A percentile compares a stretch with the other conserved stretches of the same genome.
phyloP scores from a whole-genome alignment of 1,140 invertebrate genomes.

The Drosophila rufa region DNA sequence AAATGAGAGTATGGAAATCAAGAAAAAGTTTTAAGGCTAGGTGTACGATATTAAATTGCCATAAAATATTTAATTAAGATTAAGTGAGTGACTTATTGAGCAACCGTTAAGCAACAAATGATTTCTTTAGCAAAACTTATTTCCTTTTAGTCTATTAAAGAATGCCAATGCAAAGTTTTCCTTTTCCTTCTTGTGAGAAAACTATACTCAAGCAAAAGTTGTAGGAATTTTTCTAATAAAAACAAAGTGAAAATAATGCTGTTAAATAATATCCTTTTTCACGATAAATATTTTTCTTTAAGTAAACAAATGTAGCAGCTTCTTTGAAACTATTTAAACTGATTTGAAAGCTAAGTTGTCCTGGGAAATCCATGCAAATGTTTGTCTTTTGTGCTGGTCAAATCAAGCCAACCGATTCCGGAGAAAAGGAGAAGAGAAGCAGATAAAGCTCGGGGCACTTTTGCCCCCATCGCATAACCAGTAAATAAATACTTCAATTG shows the following conservation, averaged over 20 bases:
- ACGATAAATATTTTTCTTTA: background rate
- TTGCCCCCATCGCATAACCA: background rate
- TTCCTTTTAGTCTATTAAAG: too few species aligned
- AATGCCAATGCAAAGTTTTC: background rate
- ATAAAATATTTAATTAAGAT: constrained; percentile 4
- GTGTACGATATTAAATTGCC: background rate
- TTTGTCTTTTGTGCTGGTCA: constrained; percentile 18
- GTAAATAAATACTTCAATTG: constrained; percentile 43
- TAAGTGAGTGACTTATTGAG: background rate
- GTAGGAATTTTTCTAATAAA: background rate
- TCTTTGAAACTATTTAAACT: constrained; percentile 11
- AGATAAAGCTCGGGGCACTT: constrained; percentile 5
- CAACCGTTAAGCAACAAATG: background rate
- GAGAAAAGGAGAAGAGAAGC: background rate
- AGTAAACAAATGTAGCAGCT: background rate
- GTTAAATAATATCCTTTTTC: background rate
- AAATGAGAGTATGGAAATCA: background rate
- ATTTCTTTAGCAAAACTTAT: background rate
- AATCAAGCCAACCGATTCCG: constrained; percentile 14
- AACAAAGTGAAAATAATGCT: background rate
- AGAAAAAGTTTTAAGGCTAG: constrained; percentile 6
- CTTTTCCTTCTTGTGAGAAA: too few species aligned
- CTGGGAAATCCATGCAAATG: constrained; percentile 4
- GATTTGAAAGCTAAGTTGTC: constrained; percentile 9
- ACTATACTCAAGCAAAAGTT: background rate